A percentile compares a stretch with the other conserved stretches of the same genome.
These are phyloP conservation scores for Anniella stebbinsi DNA, from an alignment of 2,797 vertebrate genomes.

Conservation along the genomic window DNA sequence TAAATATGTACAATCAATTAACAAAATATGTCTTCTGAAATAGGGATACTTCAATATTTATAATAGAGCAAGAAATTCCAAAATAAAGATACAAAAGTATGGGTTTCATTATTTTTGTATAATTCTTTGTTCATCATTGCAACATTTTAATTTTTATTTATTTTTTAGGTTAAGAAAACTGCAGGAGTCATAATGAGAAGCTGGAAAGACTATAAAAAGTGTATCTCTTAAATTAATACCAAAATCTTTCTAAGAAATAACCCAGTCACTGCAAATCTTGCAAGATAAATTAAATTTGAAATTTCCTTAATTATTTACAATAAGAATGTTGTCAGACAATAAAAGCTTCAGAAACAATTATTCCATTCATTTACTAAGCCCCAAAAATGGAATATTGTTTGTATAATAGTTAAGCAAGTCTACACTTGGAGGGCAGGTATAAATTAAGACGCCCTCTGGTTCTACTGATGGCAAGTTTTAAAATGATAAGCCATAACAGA, in stretches of 20 bases:
- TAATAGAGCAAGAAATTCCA: slow-evolving; percentile 88
- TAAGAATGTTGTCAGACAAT: slow-evolving; percentile 78
- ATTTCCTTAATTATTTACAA: slow-evolving; percentile 80
- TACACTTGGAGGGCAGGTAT: slow-evolving; percentile 74
- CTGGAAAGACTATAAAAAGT: slow-evolving; percentile 85
- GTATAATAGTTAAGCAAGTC: slow-evolving; percentile 68
- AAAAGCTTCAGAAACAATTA: slow-evolving; percentile 79
- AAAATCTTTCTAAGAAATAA: slow-evolving; percentile 85
- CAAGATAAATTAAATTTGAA: slow-evolving; percentile 81
- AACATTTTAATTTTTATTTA: slow-evolving; percentile 77
- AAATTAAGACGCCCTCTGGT: slow-evolving; percentile 67
- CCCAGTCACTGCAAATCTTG: slow-evolving; percentile 83
- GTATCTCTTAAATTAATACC: slow-evolving; percentile 85
- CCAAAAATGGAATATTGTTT: slow-evolving; percentile 69
- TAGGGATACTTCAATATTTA: slow-evolving; percentile 96
- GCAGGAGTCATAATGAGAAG: slow-evolving; percentile 84
- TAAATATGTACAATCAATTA: slow-evolving; percentile 99
- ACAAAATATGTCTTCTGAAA: slow-evolving; percentile 99
- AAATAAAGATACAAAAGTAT: slow-evolving; percentile 88
- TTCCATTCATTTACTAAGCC: slow-evolving; percentile 62
- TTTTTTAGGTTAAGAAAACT: slow-evolving; percentile 86
- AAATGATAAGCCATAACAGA: slow-evolving; percentile 46
- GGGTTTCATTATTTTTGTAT: slow-evolving; percentile 76
- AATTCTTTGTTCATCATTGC: slow-evolving; percentile 89
- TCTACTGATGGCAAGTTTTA: slow-evolving; percentile 64